Percentiles rank a stretch among this genome's conserved stretches.
These are phyloP conservation scores for Cyrtodaria siliqua DNA, from an alignment of 2,888 invertebrate genomes.

Conservation along the genomic window DNA sequence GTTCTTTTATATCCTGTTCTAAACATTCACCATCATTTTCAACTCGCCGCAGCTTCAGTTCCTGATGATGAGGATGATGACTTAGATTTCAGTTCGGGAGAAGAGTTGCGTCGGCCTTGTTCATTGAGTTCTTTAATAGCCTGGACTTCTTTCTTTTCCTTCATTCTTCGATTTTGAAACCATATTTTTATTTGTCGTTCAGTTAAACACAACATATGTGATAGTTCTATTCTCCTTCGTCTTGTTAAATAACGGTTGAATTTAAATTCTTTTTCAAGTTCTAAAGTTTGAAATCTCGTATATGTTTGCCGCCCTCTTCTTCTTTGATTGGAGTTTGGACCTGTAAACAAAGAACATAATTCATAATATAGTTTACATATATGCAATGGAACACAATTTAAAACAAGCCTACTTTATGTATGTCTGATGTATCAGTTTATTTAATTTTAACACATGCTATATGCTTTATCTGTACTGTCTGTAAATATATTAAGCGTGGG, in stretches of 20 bases:
- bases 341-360: constrained; percentile 88
- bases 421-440: too few species aligned
- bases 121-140: constrained; percentile 99
- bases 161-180: constrained; percentile 98
- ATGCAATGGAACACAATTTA: too few species aligned
- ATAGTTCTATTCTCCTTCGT: constrained; percentile 98
- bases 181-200: constrained; percentile 93
- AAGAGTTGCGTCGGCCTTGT: constrained; percentile 68
- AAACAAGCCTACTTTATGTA: too few species aligned
- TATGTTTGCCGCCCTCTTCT: constrained; percentile 98
- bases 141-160: constrained; percentile 99
- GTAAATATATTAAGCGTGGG: too few species aligned
- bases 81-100: constrained; percentile 54
- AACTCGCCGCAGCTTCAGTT: constrained; percentile 57
- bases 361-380: too few species aligned
- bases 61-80: constrained; percentile 42
- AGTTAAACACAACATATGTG: constrained; percentile 98
- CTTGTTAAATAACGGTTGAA: constrained; percentile 99
- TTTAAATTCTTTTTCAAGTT: constrained; percentile 99
- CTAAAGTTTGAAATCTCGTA: constrained; percentile 98
- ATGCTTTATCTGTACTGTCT: too few species aligned
- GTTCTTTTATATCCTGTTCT: too few species aligned
- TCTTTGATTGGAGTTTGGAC: constrained; percentile 97
- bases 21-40: constrained; percentile 16
- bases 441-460: too few species aligned